Conservation (phyloP, 2,888 invertebrate genomes). For the Hybos culiciformis region DNA sequence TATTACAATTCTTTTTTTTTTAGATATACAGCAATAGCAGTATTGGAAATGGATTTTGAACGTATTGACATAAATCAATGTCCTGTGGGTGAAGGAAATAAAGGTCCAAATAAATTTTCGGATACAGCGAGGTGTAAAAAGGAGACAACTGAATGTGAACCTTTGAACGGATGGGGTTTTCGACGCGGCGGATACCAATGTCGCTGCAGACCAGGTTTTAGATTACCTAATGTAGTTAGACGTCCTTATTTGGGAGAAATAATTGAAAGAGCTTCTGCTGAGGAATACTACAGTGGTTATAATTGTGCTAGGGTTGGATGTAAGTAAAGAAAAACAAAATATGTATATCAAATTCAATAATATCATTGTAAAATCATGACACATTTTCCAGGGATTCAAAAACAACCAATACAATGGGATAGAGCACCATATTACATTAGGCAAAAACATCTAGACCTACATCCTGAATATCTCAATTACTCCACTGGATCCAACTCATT, state of each 20-base stretch:
- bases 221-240: slow-evolving; percentile 74
- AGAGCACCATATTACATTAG: slow-evolving; percentile 54
- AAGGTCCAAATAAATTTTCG: slow-evolving; percentile 73
- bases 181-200: slow-evolving; percentile 92
- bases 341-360: background rate
- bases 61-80: slow-evolving; percentile 96
- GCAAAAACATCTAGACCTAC: slow-evolving; percentile 58
- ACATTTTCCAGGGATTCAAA: slow-evolving; percentile 68
- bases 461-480: slow-evolving; percentile 60
- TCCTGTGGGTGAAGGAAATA: slow-evolving; percentile 77
- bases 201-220: slow-evolving; percentile 75
- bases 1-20: no score
- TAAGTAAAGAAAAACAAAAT: slow-evolving; percentile 41
- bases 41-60: slow-evolving; percentile 92
- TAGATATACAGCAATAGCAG: slow-evolving; percentile 82
- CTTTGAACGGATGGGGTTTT: slow-evolving; percentile 90
- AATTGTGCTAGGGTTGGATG: slow-evolving; percentile 85
- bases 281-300: slow-evolving; percentile 86
- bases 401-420: slow-evolving; percentile 71
- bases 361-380: background rate
- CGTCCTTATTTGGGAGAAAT: slow-evolving; percentile 89
- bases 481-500: slow-evolving; percentile 51
- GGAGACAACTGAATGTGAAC: slow-evolving; percentile 91
- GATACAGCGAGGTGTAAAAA: slow-evolving; percentile 84
- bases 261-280: slow-evolving; percentile 80